phyloP scores from a whole-genome alignment of 2,888 invertebrate genomes.

The Noctua pronuba region DNA sequence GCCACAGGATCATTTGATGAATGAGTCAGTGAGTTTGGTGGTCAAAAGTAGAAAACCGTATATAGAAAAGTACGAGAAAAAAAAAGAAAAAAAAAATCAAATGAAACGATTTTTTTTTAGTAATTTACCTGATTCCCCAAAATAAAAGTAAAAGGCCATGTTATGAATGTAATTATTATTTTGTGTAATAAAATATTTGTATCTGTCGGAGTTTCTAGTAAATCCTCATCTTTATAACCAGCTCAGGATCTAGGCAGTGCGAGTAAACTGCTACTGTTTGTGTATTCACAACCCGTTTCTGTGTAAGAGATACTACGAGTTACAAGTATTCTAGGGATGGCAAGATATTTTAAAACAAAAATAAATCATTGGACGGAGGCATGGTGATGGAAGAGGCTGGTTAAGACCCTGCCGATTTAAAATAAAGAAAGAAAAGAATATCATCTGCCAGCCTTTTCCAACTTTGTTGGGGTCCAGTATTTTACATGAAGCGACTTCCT shows the following conservation, averaged over 20 bases:
- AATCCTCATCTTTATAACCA: conserved; percentile 21
- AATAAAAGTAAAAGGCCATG: neutral
- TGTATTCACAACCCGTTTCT: conserved; percentile 38
- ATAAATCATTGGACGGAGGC: neutral
- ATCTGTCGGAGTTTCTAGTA: neutral
- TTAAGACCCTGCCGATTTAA: neutral
- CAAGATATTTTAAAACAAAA: neutral
- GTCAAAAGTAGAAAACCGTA: neutral
- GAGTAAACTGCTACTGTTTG: conserved; percentile 40
- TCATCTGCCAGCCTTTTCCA: no score
- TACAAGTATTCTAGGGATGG: conserved; percentile 25
- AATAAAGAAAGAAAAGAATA: neutral
- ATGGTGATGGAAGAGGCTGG: neutral
- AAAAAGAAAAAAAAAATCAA: no score
- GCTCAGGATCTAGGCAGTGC: conserved; percentile 13
- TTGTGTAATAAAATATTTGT: neutral
- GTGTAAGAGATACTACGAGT: conserved; percentile 9
- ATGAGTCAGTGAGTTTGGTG: neutral
- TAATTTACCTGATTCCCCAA: neutral
- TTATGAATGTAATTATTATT: neutral
- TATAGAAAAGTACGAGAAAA: neutral
- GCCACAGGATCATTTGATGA: neutral
- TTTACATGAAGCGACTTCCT: no score
- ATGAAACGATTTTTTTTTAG: no score
- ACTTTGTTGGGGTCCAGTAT: no score